phyloP scores from a whole-genome alignment of 35 echinoderm and acorn worm genomes.

The Chiridota heheva region DNA sequence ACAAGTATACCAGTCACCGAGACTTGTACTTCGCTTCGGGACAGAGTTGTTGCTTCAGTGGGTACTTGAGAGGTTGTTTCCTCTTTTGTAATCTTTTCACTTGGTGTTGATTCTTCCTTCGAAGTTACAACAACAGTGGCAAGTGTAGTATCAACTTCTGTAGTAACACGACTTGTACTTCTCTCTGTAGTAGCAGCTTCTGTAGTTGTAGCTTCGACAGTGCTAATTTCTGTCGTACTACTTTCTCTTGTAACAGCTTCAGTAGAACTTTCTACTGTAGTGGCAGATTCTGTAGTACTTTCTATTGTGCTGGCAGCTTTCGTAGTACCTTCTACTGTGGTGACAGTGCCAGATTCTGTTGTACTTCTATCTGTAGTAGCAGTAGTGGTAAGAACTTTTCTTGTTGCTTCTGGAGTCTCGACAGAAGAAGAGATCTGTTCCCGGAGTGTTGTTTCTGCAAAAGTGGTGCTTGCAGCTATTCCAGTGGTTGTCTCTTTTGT shows the following conservation, averaged over 20 bases:
- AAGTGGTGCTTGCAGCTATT: neutral
- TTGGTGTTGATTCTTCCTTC: too few species aligned
- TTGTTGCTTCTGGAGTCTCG: neutral
- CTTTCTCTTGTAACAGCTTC: neutral
- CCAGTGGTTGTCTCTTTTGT: neutral
- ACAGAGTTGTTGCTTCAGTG: neutral
- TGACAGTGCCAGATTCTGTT: neutral
- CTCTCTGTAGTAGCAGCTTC: neutral
- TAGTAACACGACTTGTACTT: too few species aligned
- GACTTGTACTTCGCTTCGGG: neutral
- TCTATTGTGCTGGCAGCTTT: neutral
- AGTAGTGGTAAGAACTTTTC: too few species aligned
- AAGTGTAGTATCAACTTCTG: too few species aligned
- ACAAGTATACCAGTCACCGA: neutral
- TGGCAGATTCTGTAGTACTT: neutral
- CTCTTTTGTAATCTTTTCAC: too few species aligned
- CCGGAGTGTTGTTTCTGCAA: neutral
- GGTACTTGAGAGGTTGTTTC: neutral
- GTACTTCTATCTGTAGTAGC: neutral
- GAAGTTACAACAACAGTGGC: too few species aligned
- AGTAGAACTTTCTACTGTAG: slow-evolving; percentile 6
- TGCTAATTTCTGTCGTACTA: neutral
- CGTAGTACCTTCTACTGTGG: neutral
- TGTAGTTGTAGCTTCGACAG: neutral
- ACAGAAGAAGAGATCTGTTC: neutral